These are phyloP conservation scores for Halictus ligatus DNA, from an alignment of 2,888 invertebrate genomes.

Conservation along the genomic window DNA sequence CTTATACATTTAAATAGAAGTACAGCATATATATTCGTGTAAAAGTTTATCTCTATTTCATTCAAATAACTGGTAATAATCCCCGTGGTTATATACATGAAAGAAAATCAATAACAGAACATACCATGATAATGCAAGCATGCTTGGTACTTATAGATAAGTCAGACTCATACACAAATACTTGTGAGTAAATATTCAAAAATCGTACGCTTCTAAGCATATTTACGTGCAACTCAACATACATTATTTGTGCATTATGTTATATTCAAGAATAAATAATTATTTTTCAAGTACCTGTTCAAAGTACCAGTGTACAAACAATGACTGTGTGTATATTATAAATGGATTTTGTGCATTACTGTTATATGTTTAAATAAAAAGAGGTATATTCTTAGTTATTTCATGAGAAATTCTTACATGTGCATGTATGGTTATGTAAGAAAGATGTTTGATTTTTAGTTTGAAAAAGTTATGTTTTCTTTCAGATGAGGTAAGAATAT, in stretches of 20 bases:
- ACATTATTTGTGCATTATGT: constrained; percentile 19
- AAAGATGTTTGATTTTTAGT: not conserved
- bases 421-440: constrained; percentile 17
- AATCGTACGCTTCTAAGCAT: constrained; percentile 22
- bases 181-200: constrained; percentile 48
- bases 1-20: too few species aligned
- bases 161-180: constrained; percentile 50
- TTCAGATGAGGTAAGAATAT: constrained; percentile 57
- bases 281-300: constrained; percentile 30
- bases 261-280: constrained; percentile 31
- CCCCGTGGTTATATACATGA: constrained; percentile 65
- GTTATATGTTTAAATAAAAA: constrained; percentile 32
- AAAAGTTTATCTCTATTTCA: constrained; percentile 20
- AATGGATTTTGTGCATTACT: constrained; percentile 19
- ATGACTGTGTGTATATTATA: constrained; percentile 26
- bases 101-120: constrained; percentile 78
- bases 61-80: constrained; percentile 26
- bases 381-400: constrained; percentile 31
- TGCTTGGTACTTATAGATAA: constrained; percentile 79
- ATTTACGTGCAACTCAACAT: not conserved
- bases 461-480: constrained; percentile 20
- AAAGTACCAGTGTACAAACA: constrained; percentile 34
- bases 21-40: constrained; percentile 12
- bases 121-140: constrained; percentile 71
- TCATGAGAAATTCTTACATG: constrained; percentile 7